Evolutionary conservation across 2,888 invertebrate genomes (phyloP), one percentile per base, ranked within the genome.

Genomic region (Mesorhabditis belari): DNA sequence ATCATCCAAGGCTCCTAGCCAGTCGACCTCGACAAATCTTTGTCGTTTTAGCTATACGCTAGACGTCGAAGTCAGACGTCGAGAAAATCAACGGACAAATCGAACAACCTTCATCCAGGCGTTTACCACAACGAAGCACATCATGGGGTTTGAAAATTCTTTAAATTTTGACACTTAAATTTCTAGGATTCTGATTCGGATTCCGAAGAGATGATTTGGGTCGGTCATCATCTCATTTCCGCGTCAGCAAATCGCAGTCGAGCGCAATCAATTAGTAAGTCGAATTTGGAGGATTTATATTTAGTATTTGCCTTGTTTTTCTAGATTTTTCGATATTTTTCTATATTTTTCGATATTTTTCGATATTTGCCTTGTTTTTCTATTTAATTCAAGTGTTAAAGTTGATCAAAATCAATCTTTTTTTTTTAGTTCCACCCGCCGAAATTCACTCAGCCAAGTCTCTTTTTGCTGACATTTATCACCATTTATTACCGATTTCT

Each of bases 101-200:
- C 44, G n/a, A 35, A 35, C n/a, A 35, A 9, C n/a, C n/a, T 35
- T 9, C 44, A 35, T n/a, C 44, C 44, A 35, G 44, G 44, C 44
- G 12, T 35, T 35, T n/a, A n/a, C n/a, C n/a, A n/a, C n/a, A n/a
- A n/a, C n/a, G n/a, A n/a, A n/a, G n/a, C n/a, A n/a, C 28, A 52
- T 29, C 54, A 81, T 87, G 25, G 80, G 84, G 28, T 71, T 78
- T 3, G 62, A 86, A 4, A 87, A 87, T 68, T 71, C 81, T 1
- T 63, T 82, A 9, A 86, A 86, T 69, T 76, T 86, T 17, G 60
- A 84, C 1, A 79, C 84, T n/a, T 84, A 84, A 5, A 65, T 86
- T 5, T 80, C 86, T 19, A 83, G 83, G 52, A 86, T 86, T 4
- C 58, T 62, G 23, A 57, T 58, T 57, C 52, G 64, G 35, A 59